A percentile compares a stretch with the other conserved stretches of the same genome.
phyloP scores from a whole-genome alignment of 1,140 invertebrate genomes.

The Brachionus rubens region DNA sequence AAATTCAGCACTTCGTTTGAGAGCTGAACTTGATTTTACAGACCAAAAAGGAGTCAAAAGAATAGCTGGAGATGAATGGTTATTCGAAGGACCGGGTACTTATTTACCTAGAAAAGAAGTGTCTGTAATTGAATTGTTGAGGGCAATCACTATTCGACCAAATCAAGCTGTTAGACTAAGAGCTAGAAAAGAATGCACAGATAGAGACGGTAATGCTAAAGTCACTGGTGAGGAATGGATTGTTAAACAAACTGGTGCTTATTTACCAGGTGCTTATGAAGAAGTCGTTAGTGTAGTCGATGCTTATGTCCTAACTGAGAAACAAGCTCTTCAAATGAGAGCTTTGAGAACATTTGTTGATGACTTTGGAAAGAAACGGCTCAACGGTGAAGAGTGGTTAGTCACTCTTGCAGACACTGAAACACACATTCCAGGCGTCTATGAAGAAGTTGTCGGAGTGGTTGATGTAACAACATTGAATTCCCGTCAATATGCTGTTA shows the following conservation, averaged over 20 bases:
- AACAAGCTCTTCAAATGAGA: constrained; percentile 62
- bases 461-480: constrained; percentile 61
- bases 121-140: constrained; percentile 58
- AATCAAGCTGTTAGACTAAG: constrained; percentile 62
- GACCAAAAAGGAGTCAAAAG: constrained; percentile 18
- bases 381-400: constrained; percentile 65
- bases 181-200: constrained; percentile 61
- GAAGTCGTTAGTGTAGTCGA: constrained; percentile 62
- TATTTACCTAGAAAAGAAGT: constrained; percentile 60
- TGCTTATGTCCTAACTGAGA: constrained; percentile 63
- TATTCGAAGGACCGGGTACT: constrained; percentile 46
- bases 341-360: constrained; percentile 62
- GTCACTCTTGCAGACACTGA: constrained; percentile 61
- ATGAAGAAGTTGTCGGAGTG: constrained; percentile 61
- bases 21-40: constrained; percentile 35
- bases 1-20: constrained; percentile 33
- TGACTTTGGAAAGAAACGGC: constrained; percentile 58
- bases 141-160: constrained; percentile 59
- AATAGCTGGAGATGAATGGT: constrained; percentile 44
- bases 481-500: constrained; percentile 63
- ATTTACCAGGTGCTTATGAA: constrained; percentile 64
- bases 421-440: constrained; percentile 63
- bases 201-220: constrained; percentile 57
- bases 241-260: constrained; percentile 62
- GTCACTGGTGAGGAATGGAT: constrained; percentile 64